A percentile compares a stretch with the other conserved stretches of the same genome.
These are phyloP conservation scores for Exephanes ischioxanthus DNA, from an alignment of 2,888 invertebrate genomes.

Conservation along the genomic window DNA sequence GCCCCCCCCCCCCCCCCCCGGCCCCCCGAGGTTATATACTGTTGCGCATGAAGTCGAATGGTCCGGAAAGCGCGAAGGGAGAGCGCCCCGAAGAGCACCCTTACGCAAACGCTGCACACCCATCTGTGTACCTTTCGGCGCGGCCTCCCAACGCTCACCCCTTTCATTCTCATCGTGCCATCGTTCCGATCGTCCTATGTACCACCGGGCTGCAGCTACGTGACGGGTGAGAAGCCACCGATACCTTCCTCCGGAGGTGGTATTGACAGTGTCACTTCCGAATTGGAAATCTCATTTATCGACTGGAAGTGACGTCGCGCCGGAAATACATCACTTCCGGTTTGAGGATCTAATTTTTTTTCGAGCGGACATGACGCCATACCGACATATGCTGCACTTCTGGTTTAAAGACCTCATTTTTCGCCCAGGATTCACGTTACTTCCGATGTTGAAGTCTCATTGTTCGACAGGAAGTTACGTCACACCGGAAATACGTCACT, in stretches of 20 bases:
- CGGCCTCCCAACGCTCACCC: constrained; percentile 20
- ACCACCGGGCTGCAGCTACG: constrained; percentile 8
- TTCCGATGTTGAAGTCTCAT: no score
- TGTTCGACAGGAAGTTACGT: no score
- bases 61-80: constrained; percentile 63
- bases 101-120: constrained; percentile 31
- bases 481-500: no score
- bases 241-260: neutral
- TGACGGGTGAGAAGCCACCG: neutral
- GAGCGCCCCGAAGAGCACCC: constrained; percentile 43
- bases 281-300: no score
- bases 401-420: no score
- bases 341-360: no score
- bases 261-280: neutral
- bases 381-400: no score
- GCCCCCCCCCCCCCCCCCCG: no score
- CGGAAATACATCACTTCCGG: no score
- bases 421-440: no score
- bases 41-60: constrained; percentile 78
- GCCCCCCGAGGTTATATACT: constrained; percentile 74
- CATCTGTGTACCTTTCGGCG: constrained; percentile 26
- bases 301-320: no score
- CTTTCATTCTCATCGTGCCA: constrained; percentile 56
- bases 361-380: no score
- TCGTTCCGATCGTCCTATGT: constrained; percentile 45